A percentile compares a stretch with the other conserved stretches of the same genome.
These are phyloP conservation scores for Tyrannus savana DNA, from an alignment of 2,113 vertebrate genomes.

Conservation along the genomic window DNA sequence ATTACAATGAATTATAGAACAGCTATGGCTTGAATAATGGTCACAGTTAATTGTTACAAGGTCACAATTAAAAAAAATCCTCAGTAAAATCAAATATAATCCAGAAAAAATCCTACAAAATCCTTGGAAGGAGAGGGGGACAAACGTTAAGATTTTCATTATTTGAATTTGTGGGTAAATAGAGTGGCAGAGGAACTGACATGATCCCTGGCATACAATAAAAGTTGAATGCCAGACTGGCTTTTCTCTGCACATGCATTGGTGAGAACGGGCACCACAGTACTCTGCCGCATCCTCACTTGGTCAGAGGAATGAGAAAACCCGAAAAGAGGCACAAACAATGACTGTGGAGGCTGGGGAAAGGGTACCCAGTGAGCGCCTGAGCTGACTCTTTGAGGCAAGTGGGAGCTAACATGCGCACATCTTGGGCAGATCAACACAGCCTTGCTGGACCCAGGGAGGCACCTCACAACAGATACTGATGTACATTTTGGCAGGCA, in stretches of 20 bases:
- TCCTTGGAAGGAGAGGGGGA: too few species aligned
- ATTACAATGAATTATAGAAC: neutral
- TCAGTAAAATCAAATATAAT: neutral
- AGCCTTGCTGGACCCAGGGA: neutral
- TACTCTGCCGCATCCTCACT: neutral
- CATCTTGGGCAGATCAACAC: rapidly evolving
- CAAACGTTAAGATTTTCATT: neutral
- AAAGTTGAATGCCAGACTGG: neutral
- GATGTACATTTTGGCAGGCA: neutral
- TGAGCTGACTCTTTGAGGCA: rapidly evolving
- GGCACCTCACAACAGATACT: neutral
- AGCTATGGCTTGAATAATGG: neutral
- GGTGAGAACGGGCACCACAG: neutral
- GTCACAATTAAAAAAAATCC: neutral
- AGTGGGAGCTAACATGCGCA: neutral
- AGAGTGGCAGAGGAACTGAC: neutral
- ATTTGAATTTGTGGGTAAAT: neutral
- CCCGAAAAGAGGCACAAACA: neutral
- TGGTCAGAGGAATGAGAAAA: neutral
- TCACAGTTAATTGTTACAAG: neutral
- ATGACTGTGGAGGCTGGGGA: neutral
- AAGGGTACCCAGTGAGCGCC: rapidly evolving
- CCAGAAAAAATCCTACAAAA: neutral
- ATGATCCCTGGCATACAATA: rapidly evolving
- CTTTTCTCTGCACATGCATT: rapidly evolving